A percentile compares a stretch with the other conserved stretches of the same genome.
Conservation (phyloP, 2,888 invertebrate genomes). For the Mimumesa dahlbomi region DNA sequence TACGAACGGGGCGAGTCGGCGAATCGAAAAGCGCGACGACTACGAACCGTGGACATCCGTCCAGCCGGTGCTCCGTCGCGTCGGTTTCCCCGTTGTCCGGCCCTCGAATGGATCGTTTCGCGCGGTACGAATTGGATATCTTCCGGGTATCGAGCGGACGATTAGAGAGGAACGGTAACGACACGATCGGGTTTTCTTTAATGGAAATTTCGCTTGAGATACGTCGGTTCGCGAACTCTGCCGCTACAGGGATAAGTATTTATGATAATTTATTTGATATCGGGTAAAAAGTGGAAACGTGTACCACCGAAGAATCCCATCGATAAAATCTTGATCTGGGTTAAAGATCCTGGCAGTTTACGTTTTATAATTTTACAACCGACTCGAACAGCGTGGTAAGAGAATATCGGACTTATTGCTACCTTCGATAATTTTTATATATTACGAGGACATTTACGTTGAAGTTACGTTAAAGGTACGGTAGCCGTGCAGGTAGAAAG, state of each 20-base stretch:
- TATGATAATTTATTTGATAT: constrained; percentile 23
- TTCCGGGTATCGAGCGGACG: no score
- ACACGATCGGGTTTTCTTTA: no score
- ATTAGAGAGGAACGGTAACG: no score
- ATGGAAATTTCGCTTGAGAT: not conserved
- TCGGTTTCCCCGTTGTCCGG: no score
- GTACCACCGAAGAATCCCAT: not conserved
- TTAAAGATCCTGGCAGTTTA: constrained; percentile 32
- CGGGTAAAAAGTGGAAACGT: constrained; percentile 21
- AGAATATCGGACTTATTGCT: constrained; percentile 32
- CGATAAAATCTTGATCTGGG: constrained; percentile 40
- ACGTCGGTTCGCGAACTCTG: not conserved
- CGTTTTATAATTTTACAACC: constrained; percentile 41
- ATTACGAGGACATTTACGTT: constrained; percentile 39
- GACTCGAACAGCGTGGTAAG: constrained; percentile 1
- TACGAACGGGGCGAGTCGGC: no score
- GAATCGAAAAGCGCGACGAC: no score
- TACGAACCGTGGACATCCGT: no score
- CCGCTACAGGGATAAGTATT: constrained; percentile 11
- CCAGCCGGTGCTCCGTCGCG: no score
- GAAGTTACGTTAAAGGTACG: constrained; percentile 30
- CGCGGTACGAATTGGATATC: no score
- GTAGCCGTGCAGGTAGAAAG: constrained; percentile 11
- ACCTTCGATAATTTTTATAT: constrained; percentile 33
- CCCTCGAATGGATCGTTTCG: no score